Evolutionary conservation across 2,797 vertebrate genomes (phyloP).

Genomic region (Sylvia borin): DNA sequence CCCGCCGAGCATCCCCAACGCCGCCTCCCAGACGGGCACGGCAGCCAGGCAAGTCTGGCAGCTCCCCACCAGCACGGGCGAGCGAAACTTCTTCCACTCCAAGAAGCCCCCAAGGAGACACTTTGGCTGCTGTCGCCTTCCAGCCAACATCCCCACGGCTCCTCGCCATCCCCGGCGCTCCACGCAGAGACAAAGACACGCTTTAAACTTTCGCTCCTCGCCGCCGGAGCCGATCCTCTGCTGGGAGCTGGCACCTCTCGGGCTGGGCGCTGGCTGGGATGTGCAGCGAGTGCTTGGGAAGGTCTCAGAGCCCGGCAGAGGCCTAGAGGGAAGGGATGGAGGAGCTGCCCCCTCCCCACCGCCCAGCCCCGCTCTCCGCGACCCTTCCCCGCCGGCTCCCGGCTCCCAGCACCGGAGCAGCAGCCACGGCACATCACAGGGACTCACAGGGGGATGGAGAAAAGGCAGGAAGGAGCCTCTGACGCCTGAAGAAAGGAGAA

Average conservation of each 20-base stretch:
- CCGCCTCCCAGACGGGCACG: not conserved
- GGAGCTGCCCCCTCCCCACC: slow-evolving; percentile 12
- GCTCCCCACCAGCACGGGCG: not conserved
- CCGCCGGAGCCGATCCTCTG: not conserved
- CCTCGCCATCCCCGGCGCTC: not conserved
- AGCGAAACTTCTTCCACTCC: slow-evolving; percentile 7
- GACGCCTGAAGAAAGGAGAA: not conserved
- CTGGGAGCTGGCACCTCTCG: not conserved
- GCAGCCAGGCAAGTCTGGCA: not conserved
- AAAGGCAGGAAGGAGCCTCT: not conserved
- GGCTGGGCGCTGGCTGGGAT: slow-evolving; percentile 20
- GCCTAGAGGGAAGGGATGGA: slow-evolving; percentile 38
- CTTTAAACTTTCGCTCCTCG: slow-evolving; percentile 61
- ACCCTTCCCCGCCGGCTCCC: slow-evolving; percentile 35
- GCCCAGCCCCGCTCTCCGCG: not conserved
- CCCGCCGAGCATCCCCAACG: not conserved
- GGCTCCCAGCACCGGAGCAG: slow-evolving; percentile 23
- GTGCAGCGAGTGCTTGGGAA: slow-evolving; percentile 32
- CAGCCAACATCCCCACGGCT: not conserved
- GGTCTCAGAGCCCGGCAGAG: not conserved
- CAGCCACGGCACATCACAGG: not conserved
- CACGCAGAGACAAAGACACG: not conserved
- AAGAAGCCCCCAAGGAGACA: not conserved
- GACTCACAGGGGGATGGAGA: not conserved
- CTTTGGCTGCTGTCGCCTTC: not conserved